These are phyloP conservation scores for Lithophane leautieri DNA, from an alignment of 2,888 invertebrate species.

Conservation along the genomic window DNA sequence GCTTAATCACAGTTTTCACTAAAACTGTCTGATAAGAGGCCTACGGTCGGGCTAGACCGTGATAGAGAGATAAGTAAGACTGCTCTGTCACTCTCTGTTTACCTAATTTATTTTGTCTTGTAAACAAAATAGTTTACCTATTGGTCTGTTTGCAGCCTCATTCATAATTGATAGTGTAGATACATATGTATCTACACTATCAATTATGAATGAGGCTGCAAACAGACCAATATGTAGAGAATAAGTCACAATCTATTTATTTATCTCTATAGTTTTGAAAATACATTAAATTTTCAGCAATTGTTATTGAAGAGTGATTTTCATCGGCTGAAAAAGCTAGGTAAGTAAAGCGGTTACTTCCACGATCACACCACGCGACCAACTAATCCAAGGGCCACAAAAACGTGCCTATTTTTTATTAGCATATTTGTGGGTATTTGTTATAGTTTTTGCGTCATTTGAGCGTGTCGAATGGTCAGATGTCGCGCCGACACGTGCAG, in stretches of 20 bases:
- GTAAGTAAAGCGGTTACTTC: neutral
- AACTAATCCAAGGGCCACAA: neutral
- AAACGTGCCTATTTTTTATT: constrained; percentile 18
- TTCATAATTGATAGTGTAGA: neutral
- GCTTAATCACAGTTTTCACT: constrained; percentile 10
- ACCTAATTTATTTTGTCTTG: neutral
- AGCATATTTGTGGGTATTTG: constrained; percentile 43
- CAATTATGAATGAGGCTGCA: no score
- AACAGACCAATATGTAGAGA: no score
- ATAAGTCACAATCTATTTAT: neutral
- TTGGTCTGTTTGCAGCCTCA: neutral
- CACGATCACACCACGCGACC: neutral
- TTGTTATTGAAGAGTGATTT: neutral
- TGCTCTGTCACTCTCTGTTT: neutral
- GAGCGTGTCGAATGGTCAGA: constrained; percentile 62
- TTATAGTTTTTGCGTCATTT: constrained; percentile 55
- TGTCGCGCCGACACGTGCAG: constrained; percentile 49
- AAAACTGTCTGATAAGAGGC: constrained; percentile 4
- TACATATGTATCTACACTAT: no score
- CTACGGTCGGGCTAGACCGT: neutral
- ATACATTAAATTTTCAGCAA: neutral
- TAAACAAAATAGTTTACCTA: neutral
- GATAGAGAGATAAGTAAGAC: neutral
- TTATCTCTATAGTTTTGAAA: neutral
- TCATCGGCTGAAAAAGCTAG: neutral